These are phyloP conservation scores for Macroglossus sobrinus DNA, from an alignment of 2,113 vertebrate species.

Conservation along the genomic window DNA sequence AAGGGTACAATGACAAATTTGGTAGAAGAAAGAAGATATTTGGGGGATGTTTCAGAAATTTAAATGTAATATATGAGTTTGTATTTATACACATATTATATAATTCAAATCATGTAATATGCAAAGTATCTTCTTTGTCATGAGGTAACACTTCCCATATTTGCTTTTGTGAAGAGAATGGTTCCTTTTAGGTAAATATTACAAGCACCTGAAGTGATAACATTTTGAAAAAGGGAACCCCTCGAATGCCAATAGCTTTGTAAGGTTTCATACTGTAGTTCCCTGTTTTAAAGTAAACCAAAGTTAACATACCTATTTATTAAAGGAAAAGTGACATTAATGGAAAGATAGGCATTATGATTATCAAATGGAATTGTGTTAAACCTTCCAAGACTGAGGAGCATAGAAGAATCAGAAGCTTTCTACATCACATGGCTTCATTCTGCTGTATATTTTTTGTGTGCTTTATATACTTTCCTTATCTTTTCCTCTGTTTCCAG, in stretches of 20 bases:
- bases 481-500: not conserved
- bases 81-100: not conserved
- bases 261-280: not conserved
- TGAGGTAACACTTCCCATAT: not conserved
- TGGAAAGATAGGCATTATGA: not conserved
- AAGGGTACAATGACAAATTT: not conserved
- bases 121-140: not conserved
- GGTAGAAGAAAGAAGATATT: not conserved
- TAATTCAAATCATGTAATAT: not conserved
- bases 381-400: fast-evolving
- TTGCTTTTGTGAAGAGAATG: not conserved
- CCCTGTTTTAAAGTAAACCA: not conserved
- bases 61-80: not conserved
- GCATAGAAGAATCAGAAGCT: no score
- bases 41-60: constrained; percentile 7
- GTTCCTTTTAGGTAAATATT: not conserved
- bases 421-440: fast-evolving
- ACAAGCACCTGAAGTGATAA: not conserved
- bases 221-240: not conserved
- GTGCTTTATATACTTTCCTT: not conserved
- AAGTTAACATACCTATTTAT: not conserved
- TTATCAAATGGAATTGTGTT: not conserved
- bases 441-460: not conserved
- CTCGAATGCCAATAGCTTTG: not conserved
- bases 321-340: not conserved